Percentiles rank a stretch among this genome's conserved stretches.
Evolutionary conservation across 2,888 invertebrate species (phyloP).

Genomic region (Abrostola tripartita): DNA sequence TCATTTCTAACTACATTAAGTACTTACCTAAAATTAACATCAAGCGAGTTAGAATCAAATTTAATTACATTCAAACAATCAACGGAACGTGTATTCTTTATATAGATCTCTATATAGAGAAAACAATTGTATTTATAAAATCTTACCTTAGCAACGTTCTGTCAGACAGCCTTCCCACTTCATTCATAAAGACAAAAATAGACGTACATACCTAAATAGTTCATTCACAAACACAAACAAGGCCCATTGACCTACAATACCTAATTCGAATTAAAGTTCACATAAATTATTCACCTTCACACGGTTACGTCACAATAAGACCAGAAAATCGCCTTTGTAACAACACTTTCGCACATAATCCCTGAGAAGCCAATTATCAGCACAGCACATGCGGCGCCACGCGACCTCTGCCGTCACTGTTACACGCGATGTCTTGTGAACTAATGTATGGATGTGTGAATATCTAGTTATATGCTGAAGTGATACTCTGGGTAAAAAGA

Average conservation of each 20-base stretch:
- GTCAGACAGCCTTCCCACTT: not conserved
- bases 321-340: constrained; percentile 56
- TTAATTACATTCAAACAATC: not conserved
- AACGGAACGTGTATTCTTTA: not conserved
- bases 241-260: constrained; percentile 36
- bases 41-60: not conserved
- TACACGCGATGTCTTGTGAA: constrained; percentile 58
- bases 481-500: constrained; percentile 11
- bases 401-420: constrained; percentile 54
- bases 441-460: constrained; percentile 31
- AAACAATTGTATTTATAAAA: too few species aligned
- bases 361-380: constrained; percentile 63
- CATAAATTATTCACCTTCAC: constrained; percentile 45
- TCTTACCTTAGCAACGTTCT: too few species aligned
- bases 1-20: not conserved
- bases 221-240: constrained; percentile 15
- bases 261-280: constrained; percentile 52
- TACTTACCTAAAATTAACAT: not conserved
- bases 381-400: constrained; percentile 57
- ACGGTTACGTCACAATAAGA: constrained; percentile 51
- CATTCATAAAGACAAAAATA: not conserved
- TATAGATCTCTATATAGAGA: too few species aligned
- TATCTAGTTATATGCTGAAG: constrained; percentile 33
- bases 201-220: not conserved
- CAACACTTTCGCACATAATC: constrained; percentile 68